These are phyloP conservation scores for Scaptomyza polygonia DNA, from an alignment of 2,888 invertebrate species.

Conservation along the genomic window DNA sequence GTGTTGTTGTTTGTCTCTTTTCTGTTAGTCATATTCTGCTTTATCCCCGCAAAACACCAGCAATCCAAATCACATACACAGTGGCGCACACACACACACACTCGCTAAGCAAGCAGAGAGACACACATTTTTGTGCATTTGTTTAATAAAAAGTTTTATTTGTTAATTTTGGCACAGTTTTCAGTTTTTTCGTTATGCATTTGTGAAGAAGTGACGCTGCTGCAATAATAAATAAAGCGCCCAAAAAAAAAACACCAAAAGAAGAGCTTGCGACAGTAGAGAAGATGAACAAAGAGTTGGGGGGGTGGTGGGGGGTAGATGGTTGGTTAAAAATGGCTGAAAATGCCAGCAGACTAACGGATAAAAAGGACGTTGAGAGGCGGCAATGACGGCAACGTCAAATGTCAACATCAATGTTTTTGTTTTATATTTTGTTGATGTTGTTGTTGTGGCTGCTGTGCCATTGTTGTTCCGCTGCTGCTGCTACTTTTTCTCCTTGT, in stretches of 20 bases:
- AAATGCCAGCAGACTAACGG: constrained; percentile 48
- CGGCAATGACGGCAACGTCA: constrained; percentile 69
- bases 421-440: constrained; percentile 27
- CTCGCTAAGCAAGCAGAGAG: constrained; percentile 52
- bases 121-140: constrained; percentile 55
- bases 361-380: constrained; percentile 47
- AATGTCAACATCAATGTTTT: constrained; percentile 77
- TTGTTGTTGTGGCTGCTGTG: constrained; percentile 42
- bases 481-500: constrained; percentile 36
- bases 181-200: constrained; percentile 49
- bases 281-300: background rate
- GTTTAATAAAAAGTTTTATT: constrained; percentile 75
- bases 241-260: constrained; percentile 44
- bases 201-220: constrained; percentile 50
- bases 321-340: constrained; percentile 34
- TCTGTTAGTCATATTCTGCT: constrained; percentile 37
- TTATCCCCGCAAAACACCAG: constrained; percentile 28
- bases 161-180: constrained; percentile 75
- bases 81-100: constrained; percentile 3
- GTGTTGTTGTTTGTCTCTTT: constrained; percentile 2
- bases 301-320: background rate
- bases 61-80: constrained; percentile 13
- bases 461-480: constrained; percentile 35
- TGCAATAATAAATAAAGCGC: constrained; percentile 73
- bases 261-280: background rate